Conservation (phyloP, 2,888 invertebrate genomes). For the Maniola hyperantus region DNA sequence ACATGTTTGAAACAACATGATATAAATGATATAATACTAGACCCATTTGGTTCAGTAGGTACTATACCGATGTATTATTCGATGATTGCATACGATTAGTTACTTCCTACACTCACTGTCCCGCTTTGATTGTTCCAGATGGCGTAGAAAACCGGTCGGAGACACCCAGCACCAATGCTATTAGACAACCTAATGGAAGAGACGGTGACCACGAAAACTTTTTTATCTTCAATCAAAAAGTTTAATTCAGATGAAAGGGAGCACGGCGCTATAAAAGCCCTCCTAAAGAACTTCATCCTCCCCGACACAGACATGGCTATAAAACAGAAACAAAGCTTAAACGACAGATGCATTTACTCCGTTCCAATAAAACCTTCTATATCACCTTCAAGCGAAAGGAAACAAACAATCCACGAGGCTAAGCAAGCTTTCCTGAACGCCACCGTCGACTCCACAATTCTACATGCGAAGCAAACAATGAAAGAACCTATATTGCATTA, state of each 20-base stretch:
- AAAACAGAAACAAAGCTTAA: conserved; percentile 65
- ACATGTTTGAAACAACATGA: conserved; percentile 38
- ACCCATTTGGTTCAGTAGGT: conserved; percentile 15
- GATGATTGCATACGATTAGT: conserved; percentile 21
- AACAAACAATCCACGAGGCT: conserved; percentile 66
- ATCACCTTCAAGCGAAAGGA: conserved; percentile 56
- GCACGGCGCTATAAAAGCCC: conserved; percentile 67
- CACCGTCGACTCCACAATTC: conserved; percentile 51
- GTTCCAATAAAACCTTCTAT: conserved; percentile 63
- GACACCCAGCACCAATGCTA: conserved; percentile 67
- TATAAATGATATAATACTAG: conserved; percentile 48
- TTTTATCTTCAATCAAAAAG: conserved; percentile 67
- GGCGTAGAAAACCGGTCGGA: conserved; percentile 68
- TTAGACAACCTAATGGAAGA: conserved; percentile 73
- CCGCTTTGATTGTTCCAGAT: conserved; percentile 68
- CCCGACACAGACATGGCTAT: conserved; percentile 74
- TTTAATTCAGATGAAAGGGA: conserved; percentile 63
- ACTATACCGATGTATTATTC: conserved; percentile 7
- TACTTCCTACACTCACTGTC: conserved; percentile 38
- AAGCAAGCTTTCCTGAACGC: conserved; percentile 71
- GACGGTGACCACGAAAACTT: conserved; percentile 61
- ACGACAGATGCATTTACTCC: conserved; percentile 66
- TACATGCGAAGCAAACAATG: conserved; percentile 42
- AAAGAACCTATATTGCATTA: conserved; percentile 63
- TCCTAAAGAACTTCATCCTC: conserved; percentile 69